phyloP scores from a whole-genome alignment of 2,888 invertebrate species.

The Cosmia trapezina region DNA sequence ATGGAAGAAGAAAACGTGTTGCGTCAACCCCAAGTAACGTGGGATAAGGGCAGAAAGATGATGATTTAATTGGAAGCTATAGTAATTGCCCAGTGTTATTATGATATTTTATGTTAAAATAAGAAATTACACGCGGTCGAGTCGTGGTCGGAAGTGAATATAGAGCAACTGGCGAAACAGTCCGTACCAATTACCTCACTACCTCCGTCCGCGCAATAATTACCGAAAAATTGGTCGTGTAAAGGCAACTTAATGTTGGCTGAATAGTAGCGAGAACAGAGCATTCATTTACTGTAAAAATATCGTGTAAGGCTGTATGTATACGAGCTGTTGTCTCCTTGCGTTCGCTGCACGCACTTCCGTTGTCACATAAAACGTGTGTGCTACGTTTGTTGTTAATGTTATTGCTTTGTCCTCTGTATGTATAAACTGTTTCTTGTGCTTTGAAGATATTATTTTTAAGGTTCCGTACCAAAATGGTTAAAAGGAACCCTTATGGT shows the following conservation, averaged over 20 bases:
- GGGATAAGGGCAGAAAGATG: no score
- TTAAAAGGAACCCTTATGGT: no score
- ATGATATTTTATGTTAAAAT: no score
- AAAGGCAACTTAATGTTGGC: slow-evolving; percentile 18
- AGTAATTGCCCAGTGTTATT: no score
- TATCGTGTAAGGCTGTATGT: slow-evolving; percentile 17
- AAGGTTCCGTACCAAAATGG: no score
- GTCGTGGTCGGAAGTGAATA: neutral
- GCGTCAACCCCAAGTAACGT: no score
- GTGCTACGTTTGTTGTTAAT: slow-evolving; percentile 43
- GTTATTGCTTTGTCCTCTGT: slow-evolving; percentile 41
- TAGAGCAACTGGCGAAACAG: neutral
- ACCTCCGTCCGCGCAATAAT: no score
- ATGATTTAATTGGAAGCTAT: no score
- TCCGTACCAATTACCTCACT: neutral
- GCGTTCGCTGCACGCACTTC: slow-evolving; percentile 54
- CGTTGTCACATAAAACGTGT: slow-evolving; percentile 57
- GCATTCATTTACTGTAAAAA: slow-evolving; percentile 53
- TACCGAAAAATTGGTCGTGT: neutral
- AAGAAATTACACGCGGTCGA: no score
- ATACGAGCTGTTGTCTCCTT: slow-evolving; percentile 22
- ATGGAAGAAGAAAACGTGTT: no score
- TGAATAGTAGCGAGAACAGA: slow-evolving; percentile 34
- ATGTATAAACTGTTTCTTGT: slow-evolving; percentile 24
- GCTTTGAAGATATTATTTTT: slow-evolving; percentile 10